Evolutionary conservation across 2,113 vertebrate genomes (phyloP).

Genomic region (Carassius gibelio): DNA sequence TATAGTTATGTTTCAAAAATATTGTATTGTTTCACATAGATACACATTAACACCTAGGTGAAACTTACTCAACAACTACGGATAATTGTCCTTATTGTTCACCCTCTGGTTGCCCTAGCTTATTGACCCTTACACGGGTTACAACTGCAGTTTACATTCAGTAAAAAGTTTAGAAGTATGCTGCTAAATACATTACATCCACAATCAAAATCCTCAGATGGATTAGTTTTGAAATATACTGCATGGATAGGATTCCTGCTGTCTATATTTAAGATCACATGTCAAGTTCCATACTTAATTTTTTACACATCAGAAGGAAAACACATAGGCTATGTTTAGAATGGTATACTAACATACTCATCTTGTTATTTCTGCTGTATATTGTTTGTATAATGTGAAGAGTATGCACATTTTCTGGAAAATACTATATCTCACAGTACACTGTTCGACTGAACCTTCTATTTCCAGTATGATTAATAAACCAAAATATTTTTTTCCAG

Average conservation of each 20-base stretch:
- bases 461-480: not conserved
- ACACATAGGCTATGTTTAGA: not conserved
- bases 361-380: not conserved
- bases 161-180: conserved; percentile 36
- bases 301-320: not conserved
- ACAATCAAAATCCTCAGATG: conserved; percentile 40
- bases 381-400: not conserved
- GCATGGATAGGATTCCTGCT: conserved; percentile 29
- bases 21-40: conserved; percentile 36
- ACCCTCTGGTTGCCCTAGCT: conserved; percentile 25
- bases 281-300: not conserved
- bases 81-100: conserved; percentile 28
- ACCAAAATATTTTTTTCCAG: not conserved
- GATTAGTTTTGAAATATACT: conserved; percentile 39
- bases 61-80: conserved; percentile 17
- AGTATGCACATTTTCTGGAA: not conserved
- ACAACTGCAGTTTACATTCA: conserved; percentile 49
- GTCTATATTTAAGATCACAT: not conserved
- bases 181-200: conserved; percentile 40
- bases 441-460: not conserved
- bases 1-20: conserved; percentile 15
- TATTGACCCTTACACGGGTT: conserved; percentile 2
- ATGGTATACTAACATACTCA: not conserved
- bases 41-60: conserved; percentile 19
- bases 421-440: not conserved